A percentile compares a stretch with the other conserved stretches of the same genome.
Evolutionary conservation across 2,888 invertebrate species (phyloP).

Genomic region (Macrophya alboannulata): DNA sequence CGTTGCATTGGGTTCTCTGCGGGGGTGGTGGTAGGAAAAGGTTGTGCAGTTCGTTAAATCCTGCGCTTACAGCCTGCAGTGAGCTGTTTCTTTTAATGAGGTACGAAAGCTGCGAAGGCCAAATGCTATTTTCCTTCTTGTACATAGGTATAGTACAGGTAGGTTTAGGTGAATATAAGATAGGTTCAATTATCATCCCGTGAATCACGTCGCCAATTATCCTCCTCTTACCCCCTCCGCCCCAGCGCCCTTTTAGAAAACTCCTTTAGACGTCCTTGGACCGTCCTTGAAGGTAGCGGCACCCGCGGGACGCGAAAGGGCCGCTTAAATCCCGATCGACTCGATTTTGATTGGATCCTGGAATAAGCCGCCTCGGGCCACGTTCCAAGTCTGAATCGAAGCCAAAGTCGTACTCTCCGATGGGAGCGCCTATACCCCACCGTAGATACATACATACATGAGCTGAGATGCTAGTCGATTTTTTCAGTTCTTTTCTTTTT

Average conservation of each 20-base stretch:
- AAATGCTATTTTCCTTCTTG: background rate
- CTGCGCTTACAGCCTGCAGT: background rate
- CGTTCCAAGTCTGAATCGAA: slow-evolving; percentile 53
- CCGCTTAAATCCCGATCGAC: slow-evolving; percentile 55
- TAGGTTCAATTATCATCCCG: slow-evolving; percentile 63
- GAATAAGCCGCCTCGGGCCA: slow-evolving; percentile 56
- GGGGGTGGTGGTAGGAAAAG: background rate
- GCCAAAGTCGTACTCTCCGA: slow-evolving; percentile 49
- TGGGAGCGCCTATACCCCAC: slow-evolving; percentile 20
- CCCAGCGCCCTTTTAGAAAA: background rate
- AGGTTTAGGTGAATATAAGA: background rate
- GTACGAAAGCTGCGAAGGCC: background rate
- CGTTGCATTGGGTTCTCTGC: background rate
- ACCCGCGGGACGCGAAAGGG: slow-evolving; percentile 53
- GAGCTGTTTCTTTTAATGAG: slow-evolving; percentile 26
- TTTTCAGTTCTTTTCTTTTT: background rate
- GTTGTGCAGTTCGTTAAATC: slow-evolving; percentile 11
- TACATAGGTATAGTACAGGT: background rate
- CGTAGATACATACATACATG: background rate
- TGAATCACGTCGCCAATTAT: slow-evolving; percentile 43
- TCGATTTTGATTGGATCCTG: slow-evolving; percentile 55
- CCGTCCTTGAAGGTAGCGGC: slow-evolving; percentile 49
- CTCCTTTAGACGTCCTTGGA: slow-evolving; percentile 44
- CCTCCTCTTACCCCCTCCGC: background rate
- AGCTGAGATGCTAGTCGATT: slow-evolving; percentile 37